Conservation (phyloP, 2,888 invertebrate genomes). For the Epirrhoe alternata region DNA sequence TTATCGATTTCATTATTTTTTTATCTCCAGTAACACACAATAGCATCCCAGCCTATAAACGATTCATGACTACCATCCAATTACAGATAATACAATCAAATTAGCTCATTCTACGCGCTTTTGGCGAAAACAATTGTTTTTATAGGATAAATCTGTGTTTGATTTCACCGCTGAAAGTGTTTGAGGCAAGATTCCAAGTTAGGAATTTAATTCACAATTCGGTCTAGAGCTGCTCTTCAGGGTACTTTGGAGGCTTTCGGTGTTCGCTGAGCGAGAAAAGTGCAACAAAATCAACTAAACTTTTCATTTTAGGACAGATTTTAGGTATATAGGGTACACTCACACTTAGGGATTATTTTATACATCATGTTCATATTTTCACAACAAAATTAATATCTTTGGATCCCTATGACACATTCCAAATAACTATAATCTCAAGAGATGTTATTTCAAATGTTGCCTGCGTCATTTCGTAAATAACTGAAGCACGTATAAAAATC, state of each 20-base stretch:
- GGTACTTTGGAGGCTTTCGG: slow-evolving; percentile 44
- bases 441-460: not conserved
- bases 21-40: slow-evolving; percentile 53
- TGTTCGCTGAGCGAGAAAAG: slow-evolving; percentile 50
- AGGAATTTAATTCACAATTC: slow-evolving; percentile 47
- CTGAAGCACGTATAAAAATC: slow-evolving; percentile 14
- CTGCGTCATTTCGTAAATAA: not conserved
- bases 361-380: not conserved
- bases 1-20: slow-evolving; percentile 78
- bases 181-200: slow-evolving; percentile 44
- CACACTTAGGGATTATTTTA: too few relatives aligned
- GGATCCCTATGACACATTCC: not conserved
- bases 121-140: slow-evolving; percentile 15
- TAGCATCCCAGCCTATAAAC: slow-evolving; percentile 31
- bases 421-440: not conserved
- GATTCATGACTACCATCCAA: slow-evolving; percentile 31
- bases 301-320: slow-evolving; percentile 4
- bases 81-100: slow-evolving; percentile 29
- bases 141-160: not conserved
- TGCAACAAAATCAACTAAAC: slow-evolving; percentile 44
- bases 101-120: slow-evolving; percentile 25
- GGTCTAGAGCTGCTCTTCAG: slow-evolving; percentile 44
- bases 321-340: not conserved
- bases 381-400: not conserved
- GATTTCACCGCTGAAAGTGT: slow-evolving; percentile 29